Evolutionary conservation across 2,113 vertebrate species (phyloP).

Genomic region (Gymnocephalus cernua): DNA sequence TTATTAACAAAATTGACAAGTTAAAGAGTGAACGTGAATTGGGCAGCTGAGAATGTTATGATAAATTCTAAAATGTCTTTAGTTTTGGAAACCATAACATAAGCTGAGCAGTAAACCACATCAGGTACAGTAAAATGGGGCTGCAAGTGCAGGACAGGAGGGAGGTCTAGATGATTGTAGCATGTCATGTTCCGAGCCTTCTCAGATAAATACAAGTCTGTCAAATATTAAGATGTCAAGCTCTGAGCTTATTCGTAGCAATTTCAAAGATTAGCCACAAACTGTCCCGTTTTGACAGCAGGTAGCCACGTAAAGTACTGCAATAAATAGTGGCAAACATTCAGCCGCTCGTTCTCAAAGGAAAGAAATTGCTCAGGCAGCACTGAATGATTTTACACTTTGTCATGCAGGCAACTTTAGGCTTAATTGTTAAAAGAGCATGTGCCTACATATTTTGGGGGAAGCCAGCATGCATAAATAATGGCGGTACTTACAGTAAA

Average conservation of each 20-base stretch:
- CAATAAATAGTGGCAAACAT: slow-evolving; percentile 20
- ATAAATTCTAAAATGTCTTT: not conserved
- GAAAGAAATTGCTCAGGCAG: not conserved
- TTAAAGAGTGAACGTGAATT: not conserved
- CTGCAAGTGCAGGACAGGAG: not conserved
- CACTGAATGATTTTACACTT: not conserved
- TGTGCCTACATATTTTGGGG: not conserved
- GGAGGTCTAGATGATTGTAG: not conserved
- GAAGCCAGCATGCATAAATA: not conserved
- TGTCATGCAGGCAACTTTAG: slow-evolving; percentile 8
- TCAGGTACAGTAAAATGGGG: not conserved
- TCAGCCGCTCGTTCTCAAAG: not conserved
- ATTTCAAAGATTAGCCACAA: slow-evolving; percentile 28
- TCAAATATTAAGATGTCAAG: slow-evolving; percentile 13
- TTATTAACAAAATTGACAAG: too few species aligned
- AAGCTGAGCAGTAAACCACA: not conserved
- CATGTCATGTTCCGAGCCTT: slow-evolving; percentile 2
- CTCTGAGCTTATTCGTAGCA: slow-evolving; percentile 4
- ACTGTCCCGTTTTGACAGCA: slow-evolving; percentile 25
- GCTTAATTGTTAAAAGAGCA: not conserved
- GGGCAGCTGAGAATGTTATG: not conserved
- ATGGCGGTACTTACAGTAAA: not conserved
- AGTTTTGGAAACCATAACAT: not conserved
- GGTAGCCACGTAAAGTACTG: slow-evolving; percentile 14
- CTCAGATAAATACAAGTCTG: not conserved